Conservation (phyloP, 2,797 vertebrate species). For the Potorous gilbertii region DNA sequence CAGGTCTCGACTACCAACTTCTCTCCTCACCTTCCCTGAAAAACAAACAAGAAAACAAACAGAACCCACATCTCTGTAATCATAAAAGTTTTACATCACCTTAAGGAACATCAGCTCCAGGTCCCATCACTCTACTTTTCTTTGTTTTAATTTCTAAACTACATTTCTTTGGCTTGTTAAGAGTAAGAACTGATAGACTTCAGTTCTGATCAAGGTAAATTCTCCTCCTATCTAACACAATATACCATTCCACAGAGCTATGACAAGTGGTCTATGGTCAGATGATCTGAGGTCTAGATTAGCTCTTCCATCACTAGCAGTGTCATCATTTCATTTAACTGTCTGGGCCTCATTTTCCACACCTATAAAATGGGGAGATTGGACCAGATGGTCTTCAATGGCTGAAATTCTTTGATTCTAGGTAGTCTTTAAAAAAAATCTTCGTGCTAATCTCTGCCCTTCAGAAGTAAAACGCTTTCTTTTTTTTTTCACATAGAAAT, state of each 20-base stretch:
- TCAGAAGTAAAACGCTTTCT: slow-evolving; percentile 72
- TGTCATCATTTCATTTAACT: neutral
- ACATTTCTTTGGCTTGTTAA: neutral
- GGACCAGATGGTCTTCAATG: neutral
- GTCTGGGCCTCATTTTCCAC: neutral
- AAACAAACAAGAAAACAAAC: neutral
- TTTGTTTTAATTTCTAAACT: slow-evolving; percentile 55
- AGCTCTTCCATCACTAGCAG: neutral
- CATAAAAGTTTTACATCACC: neutral
- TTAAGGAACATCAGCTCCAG: neutral
- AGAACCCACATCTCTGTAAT: neutral
- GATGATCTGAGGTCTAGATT: neutral
- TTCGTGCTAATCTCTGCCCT: slow-evolving; percentile 56
- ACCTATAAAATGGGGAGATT: neutral
- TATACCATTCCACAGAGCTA: slow-evolving; percentile 13
- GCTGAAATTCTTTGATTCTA: neutral
- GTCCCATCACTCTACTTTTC: neutral
- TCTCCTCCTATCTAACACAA: neutral
- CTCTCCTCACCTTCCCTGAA: neutral
- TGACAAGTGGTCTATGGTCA: neutral
- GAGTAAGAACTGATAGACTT: neutral
- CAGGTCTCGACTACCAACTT: neutral
- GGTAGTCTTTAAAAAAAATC: slow-evolving; percentile 50
- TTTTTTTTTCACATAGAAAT: slow-evolving; percentile 47
- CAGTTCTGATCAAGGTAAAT: neutral